Conservation (phyloP, 2,888 invertebrate species). For the Acrobasis suavella region DNA sequence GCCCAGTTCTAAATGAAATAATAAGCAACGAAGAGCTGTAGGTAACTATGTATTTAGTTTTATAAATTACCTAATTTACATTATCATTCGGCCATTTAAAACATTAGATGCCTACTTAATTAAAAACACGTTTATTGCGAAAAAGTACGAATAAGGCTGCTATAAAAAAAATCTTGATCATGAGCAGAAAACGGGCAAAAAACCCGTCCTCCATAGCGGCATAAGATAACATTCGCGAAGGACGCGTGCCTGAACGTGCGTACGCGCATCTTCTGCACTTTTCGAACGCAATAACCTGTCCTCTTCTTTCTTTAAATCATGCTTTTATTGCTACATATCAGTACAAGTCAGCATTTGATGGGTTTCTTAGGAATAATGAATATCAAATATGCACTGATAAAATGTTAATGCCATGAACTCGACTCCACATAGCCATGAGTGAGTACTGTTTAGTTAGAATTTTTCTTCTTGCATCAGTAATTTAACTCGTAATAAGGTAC, state of each 20-base stretch:
- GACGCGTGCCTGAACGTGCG: slow-evolving; percentile 67
- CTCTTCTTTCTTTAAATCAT: slow-evolving; percentile 49
- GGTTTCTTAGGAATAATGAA: slow-evolving; percentile 54
- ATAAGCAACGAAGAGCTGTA: too few relatives aligned
- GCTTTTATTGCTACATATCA: slow-evolving; percentile 58
- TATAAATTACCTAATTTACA: too few relatives aligned
- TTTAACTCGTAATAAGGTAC: slow-evolving; percentile 8
- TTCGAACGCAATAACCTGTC: slow-evolving; percentile 45
- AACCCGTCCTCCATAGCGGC: slow-evolving; percentile 48
- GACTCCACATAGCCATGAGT: slow-evolving; percentile 29
- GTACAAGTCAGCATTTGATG: slow-evolving; percentile 57
- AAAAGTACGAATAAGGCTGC: slow-evolving; percentile 23
- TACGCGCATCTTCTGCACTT: slow-evolving; percentile 55
- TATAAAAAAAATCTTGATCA: background rate
- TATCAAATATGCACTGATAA: slow-evolving; percentile 54
- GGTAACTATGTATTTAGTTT: too few relatives aligned
- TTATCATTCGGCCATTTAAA: background rate
- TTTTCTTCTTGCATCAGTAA: slow-evolving; percentile 9
- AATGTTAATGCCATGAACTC: slow-evolving; percentile 47
- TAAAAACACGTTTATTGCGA: background rate
- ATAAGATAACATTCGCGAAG: slow-evolving; percentile 71
- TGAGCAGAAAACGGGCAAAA: slow-evolving; percentile 45
- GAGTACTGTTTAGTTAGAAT: slow-evolving; percentile 23
- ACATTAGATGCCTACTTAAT: background rate
- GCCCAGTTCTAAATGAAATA: too few relatives aligned